phyloP scores from a whole-genome alignment of 2,888 invertebrate species.

The Pachliopta kotzebuea region DNA sequence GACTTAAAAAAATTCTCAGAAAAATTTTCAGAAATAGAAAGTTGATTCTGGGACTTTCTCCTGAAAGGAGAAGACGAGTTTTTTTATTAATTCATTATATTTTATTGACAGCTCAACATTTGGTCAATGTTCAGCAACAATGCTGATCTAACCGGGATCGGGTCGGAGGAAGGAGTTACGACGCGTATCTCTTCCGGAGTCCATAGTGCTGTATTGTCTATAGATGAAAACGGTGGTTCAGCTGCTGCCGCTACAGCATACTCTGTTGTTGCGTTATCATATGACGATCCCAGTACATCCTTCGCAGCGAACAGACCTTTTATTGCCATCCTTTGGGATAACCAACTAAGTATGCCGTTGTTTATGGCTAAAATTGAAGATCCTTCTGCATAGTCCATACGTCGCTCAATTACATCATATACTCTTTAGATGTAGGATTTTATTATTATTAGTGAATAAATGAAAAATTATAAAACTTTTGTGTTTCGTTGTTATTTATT shows the following conservation, averaged over 20 bases:
- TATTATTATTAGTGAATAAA: conserved; percentile 21
- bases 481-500: background rate
- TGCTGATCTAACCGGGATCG: conserved; percentile 59
- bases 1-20: too few relatives aligned
- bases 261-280: conserved; percentile 70
- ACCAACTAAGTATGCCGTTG: conserved; percentile 60
- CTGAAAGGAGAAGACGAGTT: too few relatives aligned
- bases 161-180: conserved; percentile 42
- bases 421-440: conserved; percentile 9
- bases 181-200: conserved; percentile 67
- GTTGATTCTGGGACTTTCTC: too few relatives aligned
- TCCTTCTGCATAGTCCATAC: conserved; percentile 46
- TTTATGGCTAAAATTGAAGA: conserved; percentile 75
- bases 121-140: conserved; percentile 58
- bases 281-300: conserved; percentile 52
- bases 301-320: conserved; percentile 74
- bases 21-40: too few relatives aligned
- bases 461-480: background rate
- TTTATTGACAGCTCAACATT: conserved; percentile 66
- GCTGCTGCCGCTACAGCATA: conserved; percentile 71
- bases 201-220: conserved; percentile 73
- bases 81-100: background rate
- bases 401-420: conserved; percentile 4
- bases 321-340: conserved; percentile 72
- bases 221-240: conserved; percentile 75